These are phyloP conservation scores for Glossophaga mutica DNA, from an alignment of 2,797 vertebrate species.

Conservation along the genomic window DNA sequence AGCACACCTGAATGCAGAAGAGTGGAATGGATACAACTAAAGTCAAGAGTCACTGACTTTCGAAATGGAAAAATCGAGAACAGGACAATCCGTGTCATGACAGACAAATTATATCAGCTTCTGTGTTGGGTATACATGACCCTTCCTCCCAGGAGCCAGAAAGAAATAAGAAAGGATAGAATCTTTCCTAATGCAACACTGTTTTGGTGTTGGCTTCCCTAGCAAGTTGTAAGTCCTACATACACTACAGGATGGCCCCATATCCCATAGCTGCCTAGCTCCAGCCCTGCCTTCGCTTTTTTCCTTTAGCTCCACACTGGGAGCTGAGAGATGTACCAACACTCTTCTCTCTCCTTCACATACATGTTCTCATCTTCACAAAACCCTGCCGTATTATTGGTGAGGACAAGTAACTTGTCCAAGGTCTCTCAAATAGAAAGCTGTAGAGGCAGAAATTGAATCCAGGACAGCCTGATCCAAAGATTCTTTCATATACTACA, in stretches of 20 bases:
- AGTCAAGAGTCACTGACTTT: constrained; percentile 2
- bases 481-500: neutral
- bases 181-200: neutral
- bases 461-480: neutral
- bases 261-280: neutral
- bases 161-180: neutral
- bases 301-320: neutral
- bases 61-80: neutral
- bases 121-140: neutral
- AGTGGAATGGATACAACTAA: neutral
- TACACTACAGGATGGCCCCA: too few relatives aligned
- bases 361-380: neutral
- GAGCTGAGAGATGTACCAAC: neutral
- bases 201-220: neutral
- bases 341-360: neutral
- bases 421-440: neutral
- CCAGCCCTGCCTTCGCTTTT: neutral
- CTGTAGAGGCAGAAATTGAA: neutral
- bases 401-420: neutral
- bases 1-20: neutral
- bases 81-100: neutral
- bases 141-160: neutral
- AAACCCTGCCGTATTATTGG: neutral
- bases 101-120: constrained; percentile 14
- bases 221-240: neutral